Evolutionary conservation across 2,113 vertebrate genomes (phyloP).

Genomic region (Megaptera novaeangliae): DNA sequence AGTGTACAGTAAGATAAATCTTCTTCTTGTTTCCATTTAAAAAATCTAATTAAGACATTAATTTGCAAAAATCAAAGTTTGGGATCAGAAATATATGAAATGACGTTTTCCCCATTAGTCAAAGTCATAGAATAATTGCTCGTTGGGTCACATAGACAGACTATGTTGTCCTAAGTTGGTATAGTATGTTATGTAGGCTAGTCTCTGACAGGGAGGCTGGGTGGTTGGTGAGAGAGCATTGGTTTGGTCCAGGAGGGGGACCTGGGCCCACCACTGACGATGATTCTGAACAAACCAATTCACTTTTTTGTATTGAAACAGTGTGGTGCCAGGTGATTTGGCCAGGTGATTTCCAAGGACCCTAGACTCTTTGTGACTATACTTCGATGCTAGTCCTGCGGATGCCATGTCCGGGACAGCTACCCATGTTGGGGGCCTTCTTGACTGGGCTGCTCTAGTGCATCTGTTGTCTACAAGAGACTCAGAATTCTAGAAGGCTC

Average conservation of each 20-base stretch:
- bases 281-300: neutral
- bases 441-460: neutral
- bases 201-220: neutral
- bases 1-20: neutral
- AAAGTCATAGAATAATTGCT: neutral
- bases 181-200: neutral
- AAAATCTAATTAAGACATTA: neutral
- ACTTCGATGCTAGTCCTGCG: rapidly evolving
- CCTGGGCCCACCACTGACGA: neutral
- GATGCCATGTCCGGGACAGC: neutral
- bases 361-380: neutral
- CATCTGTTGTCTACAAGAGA: neutral
- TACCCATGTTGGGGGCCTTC: neutral
- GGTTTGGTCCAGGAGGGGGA: neutral
- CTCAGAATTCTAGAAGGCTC: neutral
- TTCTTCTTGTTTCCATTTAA: neutral
- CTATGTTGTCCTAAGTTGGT: neutral
- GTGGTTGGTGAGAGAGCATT: neutral
- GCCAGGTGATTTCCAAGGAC: neutral
- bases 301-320: neutral
- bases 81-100: neutral
- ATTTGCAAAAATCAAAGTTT: neutral
- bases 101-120: neutral
- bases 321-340: neutral
- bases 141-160: neutral